These are phyloP conservation scores for Poicephalus gulielmi DNA, from an alignment of 2,113 vertebrate genomes.

Conservation along the genomic window DNA sequence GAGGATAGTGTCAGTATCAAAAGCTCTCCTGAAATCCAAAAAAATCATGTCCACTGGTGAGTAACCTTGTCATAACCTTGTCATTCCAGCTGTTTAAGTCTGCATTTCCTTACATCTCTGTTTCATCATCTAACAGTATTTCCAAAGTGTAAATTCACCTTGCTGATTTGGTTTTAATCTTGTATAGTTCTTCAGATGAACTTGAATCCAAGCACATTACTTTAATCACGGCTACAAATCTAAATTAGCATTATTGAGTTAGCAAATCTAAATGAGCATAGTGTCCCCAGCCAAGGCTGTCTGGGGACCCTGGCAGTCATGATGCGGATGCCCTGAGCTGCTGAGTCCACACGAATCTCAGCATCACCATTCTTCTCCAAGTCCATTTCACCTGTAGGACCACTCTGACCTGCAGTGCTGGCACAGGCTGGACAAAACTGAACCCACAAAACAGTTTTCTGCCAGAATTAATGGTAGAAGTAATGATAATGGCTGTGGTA, in stretches of 20 bases:
- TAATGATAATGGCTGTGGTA: rapidly evolving
- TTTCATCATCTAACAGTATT: neutral
- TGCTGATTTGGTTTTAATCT: neutral
- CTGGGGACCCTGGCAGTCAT: neutral
- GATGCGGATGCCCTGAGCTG: neutral
- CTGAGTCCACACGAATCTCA: rapidly evolving
- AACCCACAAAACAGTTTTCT: neutral
- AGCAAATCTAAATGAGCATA: neutral
- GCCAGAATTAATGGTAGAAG: neutral
- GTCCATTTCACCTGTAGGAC: neutral
- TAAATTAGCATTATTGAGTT: neutral
- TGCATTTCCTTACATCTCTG: rapidly evolving
- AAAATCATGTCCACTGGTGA: neutral
- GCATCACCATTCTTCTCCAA: neutral
- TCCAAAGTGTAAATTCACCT: neutral
- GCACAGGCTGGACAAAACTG: rapidly evolving
- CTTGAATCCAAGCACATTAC: neutral
- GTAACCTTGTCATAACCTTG: neutral
- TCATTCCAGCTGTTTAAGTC: neutral
- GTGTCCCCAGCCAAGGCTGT: neutral
- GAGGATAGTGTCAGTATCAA: neutral
- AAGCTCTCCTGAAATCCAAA: neutral
- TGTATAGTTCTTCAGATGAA: neutral
- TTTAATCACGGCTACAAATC: neutral
- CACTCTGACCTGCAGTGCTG: neutral